Evolutionary conservation across 2,888 invertebrate species (phyloP), one percentile per base, ranked within the genome.

Genomic region (Neoaliturus tenellus): DNA sequence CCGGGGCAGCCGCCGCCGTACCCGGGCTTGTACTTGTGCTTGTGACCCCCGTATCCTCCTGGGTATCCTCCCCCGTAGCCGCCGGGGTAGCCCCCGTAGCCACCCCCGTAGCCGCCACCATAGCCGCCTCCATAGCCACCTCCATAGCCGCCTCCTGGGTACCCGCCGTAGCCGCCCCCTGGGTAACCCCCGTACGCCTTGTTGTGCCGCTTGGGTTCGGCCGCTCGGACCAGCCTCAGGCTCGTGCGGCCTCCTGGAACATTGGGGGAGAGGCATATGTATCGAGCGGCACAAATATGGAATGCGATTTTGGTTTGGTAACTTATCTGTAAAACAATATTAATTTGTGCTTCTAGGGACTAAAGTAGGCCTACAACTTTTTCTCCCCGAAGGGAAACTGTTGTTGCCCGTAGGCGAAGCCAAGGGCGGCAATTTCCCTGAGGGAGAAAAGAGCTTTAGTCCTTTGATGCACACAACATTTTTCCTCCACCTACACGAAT

Each of bases 201-300:
- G 85, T 90, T 89, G 0, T 90, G 90, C 12, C 90, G 89, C 1
- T 90, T 91, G 4, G 89, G 88, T 0, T 91, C 91, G 48, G 55
- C 20, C 10, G 44, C 58, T 67, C 83, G 20, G 23, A 67, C 23
- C 35, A 51, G n/a, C 6, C 78, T 20, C 28, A 23, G 75, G 20
- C 75, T 35, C 8, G 62, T 28, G 35, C 41, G 33, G 35, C 80
- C 25, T 39, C 25, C 62, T 78, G 48, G 25, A 41, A 41, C 10
- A n/a, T 71, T 2, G 33, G 17, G 44, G 12, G n/a, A n/a, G n/a
- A n/a, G n/a, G n/a, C n/a, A n/a, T n/a, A n/a, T n/a, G n/a, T n/a
- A n/a, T n/a, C n/a, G n/a, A n/a, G n/a, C n/a, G n/a, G n/a, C n/a
- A n/a, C n/a, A n/a, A n/a, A n/a, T n/a, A n/a, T n/a, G n/a, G n/a